Evolutionary conservation across 2,797 vertebrate genomes (phyloP).

Genomic region (Pogoniulus pusillus): DNA sequence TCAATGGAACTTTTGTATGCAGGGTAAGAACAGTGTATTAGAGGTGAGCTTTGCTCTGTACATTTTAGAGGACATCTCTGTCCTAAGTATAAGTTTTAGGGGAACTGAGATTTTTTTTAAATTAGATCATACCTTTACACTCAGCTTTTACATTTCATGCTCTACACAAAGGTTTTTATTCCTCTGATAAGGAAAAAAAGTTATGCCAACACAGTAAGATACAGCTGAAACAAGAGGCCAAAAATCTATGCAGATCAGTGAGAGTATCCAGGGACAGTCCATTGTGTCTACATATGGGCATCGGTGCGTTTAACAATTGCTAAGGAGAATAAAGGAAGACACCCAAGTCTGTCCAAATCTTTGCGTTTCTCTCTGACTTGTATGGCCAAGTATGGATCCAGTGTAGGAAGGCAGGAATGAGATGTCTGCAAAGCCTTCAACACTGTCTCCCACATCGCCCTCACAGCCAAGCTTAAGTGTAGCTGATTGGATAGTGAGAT

Average conservation of each 20-base stretch:
- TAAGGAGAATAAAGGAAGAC: neutral
- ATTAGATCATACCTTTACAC: neutral
- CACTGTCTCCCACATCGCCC: no score
- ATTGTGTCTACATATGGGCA: neutral
- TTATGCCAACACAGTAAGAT: neutral
- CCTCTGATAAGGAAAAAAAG: neutral
- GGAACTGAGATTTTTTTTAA: neutral
- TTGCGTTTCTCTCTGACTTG: neutral
- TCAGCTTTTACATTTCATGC: neutral
- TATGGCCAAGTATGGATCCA: neutral
- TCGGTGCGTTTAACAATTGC: neutral
- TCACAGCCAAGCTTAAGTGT: no score
- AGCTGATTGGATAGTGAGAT: no score
- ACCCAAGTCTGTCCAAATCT: neutral
- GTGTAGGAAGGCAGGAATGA: neutral
- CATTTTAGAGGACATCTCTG: neutral
- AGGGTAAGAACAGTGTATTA: neutral
- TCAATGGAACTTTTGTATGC: neutral
- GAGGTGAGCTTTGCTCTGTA: slow-evolving; percentile 3
- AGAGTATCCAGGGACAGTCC: neutral
- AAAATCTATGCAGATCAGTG: neutral
- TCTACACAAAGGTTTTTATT: neutral
- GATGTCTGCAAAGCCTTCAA: neutral
- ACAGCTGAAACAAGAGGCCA: neutral
- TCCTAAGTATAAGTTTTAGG: neutral